Conservation (phyloP, 2,113 vertebrate species). For the Oplegnathus fasciatus region DNA sequence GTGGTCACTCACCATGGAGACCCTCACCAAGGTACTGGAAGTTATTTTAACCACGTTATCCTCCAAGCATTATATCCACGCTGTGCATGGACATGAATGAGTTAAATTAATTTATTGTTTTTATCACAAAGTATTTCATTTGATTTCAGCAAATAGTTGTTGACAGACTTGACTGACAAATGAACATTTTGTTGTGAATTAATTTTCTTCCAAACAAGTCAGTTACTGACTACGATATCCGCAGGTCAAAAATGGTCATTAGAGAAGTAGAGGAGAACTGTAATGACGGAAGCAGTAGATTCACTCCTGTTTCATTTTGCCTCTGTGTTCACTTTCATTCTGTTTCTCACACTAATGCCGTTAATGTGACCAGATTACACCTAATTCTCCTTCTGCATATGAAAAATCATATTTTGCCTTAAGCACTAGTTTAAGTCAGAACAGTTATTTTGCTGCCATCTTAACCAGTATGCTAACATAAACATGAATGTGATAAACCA, state of each 20-base stretch:
- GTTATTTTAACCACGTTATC: background rate
- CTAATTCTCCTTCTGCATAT: background rate
- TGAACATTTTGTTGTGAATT: background rate
- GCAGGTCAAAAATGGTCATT: background rate
- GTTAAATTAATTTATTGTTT: background rate
- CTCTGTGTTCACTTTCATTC: background rate
- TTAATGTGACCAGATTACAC: background rate
- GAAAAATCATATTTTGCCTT: background rate
- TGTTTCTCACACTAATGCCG: background rate
- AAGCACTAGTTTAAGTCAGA: background rate
- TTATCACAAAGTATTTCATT: background rate
- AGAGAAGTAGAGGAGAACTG: background rate
- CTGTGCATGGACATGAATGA: background rate
- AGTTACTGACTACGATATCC: background rate
- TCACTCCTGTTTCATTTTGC: background rate
- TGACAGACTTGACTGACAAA: background rate
- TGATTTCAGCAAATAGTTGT: background rate
- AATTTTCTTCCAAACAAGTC: background rate
- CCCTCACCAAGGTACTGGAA: constrained; percentile 90
- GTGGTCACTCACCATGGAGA: constrained; percentile 99
- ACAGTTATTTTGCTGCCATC: background rate
- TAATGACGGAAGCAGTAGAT: background rate
- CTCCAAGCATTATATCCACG: background rate
- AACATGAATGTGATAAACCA: background rate
- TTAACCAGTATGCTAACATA: background rate